Conservation (phyloP, 2,113 vertebrate species). For the Nestor notabilis region DNA sequence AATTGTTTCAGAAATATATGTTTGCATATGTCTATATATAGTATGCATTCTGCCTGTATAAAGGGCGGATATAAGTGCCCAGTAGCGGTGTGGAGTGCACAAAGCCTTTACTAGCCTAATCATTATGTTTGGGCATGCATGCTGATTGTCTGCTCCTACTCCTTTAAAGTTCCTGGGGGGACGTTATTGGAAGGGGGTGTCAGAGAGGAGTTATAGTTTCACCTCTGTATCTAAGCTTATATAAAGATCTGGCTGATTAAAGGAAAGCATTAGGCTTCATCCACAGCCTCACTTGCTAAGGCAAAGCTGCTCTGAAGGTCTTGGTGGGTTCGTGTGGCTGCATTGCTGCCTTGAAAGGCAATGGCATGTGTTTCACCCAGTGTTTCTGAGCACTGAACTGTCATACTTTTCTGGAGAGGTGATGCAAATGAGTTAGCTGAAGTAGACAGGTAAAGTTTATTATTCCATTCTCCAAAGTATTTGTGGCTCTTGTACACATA, state of each 20-base stretch:
- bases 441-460: neutral
- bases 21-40: neutral
- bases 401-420: neutral
- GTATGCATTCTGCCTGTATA: neutral
- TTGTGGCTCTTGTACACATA: neutral
- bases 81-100: too few species aligned
- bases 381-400: neutral
- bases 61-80: neutral
- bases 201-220: neutral
- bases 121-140: fast-evolving
- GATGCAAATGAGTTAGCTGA: neutral
- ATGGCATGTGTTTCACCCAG: neutral
- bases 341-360: fast-evolving
- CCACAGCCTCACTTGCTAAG: neutral
- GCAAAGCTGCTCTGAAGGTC: neutral
- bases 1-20: neutral
- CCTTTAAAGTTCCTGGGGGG: neutral
- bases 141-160: neutral
- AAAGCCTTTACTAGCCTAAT: neutral
- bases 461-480: neutral
- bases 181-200: neutral
- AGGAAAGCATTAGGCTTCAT: neutral
- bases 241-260: neutral
- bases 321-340: neutral
- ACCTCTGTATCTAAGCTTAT: neutral